Conservation (phyloP, 2,797 vertebrate species). For the Girardinus metallicus region DNA sequence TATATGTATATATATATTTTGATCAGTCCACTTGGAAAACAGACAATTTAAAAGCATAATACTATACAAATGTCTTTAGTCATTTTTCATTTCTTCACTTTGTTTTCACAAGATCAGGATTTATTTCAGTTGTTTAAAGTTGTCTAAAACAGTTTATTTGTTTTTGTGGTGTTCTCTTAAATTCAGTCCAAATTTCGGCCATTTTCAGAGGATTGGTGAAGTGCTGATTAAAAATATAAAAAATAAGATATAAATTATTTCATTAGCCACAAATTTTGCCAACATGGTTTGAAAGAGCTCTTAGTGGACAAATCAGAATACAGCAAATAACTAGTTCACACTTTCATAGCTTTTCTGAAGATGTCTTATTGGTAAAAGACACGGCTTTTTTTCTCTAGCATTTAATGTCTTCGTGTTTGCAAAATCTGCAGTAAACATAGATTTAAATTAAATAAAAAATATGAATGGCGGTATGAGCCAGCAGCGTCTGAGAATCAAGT, state of each 20-base stretch:
- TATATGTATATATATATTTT: background rate
- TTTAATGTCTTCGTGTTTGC: background rate
- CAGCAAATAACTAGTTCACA: background rate
- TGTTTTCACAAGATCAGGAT: background rate
- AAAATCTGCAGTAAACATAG: slow-evolving; percentile 5
- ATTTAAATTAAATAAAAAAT: slow-evolving; percentile 11
- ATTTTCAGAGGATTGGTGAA: background rate
- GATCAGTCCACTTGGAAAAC: background rate
- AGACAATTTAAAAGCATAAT: background rate
- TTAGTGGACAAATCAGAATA: background rate
- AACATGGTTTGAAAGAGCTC: background rate
- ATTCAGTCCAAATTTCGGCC: background rate
- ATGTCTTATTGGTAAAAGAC: background rate
- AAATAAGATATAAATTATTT: background rate
- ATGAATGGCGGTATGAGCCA: slow-evolving; percentile 40
- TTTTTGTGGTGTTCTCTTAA: background rate
- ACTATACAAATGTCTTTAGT: background rate
- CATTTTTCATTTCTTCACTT: background rate
- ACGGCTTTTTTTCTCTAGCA: background rate
- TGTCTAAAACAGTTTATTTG: background rate
- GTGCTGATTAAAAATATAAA: background rate
- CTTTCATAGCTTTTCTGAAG: background rate
- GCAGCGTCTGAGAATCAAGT: slow-evolving; percentile 44
- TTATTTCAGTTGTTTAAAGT: background rate
- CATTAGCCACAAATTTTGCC: background rate